Evolutionary conservation across 2,113 vertebrate genomes (phyloP), one percentile per base, ranked within the genome.

Genomic region (Trogon melanurus): DNA sequence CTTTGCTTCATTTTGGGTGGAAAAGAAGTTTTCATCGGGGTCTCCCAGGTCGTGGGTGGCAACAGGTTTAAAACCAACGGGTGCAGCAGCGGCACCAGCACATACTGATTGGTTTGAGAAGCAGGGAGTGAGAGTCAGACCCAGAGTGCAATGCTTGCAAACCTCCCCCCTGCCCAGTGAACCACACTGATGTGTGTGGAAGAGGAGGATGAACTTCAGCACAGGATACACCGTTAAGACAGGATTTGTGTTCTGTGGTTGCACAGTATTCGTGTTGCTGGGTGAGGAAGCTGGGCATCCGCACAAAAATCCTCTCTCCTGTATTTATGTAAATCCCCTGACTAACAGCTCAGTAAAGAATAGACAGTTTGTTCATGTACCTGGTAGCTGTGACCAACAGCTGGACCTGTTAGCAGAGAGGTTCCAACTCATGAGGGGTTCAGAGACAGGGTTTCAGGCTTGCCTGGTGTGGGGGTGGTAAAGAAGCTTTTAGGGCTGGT

Each of bases 181-280:
- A n/a, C 36, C 6, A 0, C 57, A 16, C 30, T 34, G 30, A 12
- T 0, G 2, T 6, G 20, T 4, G 30, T 16, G 61, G 60, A 44
- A 30, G 36, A 78, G 30, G 72, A 86, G 64, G 64, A 36, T 53
- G 64, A 69, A 9, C 32, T 74, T 23, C 51, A 16, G 6, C 47
- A 2, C 34, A 8, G 51, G 58, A 7, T 41, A 11, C 26, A 22
- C 26, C 4, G 6, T 53, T 26, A 45, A 16, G 10, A 18, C 36
- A 13, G 69, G 53, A 26, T 32, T 67, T 60, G 67, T 34, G 29
- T 6, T 29, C 22, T 30, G n/a, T 30, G 45, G 18, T 32, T 13
- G 22, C 22, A 19, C 8, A 4, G 30, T 2, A 11, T 16, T 29
- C 45, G 58, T 19, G 30, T 27, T 16, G 3, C 36, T 4, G 32